Evolutionary conservation across 2,797 vertebrate genomes (phyloP), one percentile per base, ranked within the genome.

Genomic region (Odontamblyopus rebecca): DNA sequence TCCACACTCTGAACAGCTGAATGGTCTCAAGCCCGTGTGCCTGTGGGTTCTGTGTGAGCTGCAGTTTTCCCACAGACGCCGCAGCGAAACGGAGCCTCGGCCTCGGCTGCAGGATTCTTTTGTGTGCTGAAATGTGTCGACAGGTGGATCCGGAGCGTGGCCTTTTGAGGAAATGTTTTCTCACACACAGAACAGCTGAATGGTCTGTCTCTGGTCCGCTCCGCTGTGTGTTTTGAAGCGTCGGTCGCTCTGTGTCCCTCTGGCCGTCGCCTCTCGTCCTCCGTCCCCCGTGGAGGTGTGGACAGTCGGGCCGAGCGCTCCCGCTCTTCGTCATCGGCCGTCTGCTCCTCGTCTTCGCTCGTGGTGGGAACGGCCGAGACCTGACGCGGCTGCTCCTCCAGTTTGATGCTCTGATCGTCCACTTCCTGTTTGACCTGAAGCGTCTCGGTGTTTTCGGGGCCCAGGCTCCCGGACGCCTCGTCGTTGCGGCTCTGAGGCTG

Each of bases 1-100:
- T 4, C 53, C 48, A 4, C 79, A 78, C 0, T 74, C 23, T 18
- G 66, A 61, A 27, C 69, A 77, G 4, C 30, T 26, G 4, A 76
- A 69, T 0, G 30, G 57, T 2, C n/a, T 35, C 7, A 11, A 26
- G 2, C 61, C n/a, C 0, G 56, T 4, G n/a, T 57, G n/a, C 11
- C 26, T 4, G 56, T 27, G 56, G 2, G 16, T 18, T n/a, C 15
- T 6, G 18, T 51, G 50, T 1, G 18, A 51, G 6, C 0, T 53
- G 18, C 7, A 53, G 6, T 18, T 53, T 5, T 53, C 51, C 51
- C 51, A 8, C 51, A 53, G 51, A 53, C 3, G 16, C 18, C 18
- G 16, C 51, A n/a, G 51, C 18, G 18, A 53, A 53, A 53, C 5
- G 51, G 51, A 6, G 18, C n/a, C 51, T 53, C 44, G 15, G 3